These are phyloP conservation scores for Umimayanthus kanabou DNA, from an alignment of 92 coral and sea anemone genomes.

Conservation along the genomic window DNA sequence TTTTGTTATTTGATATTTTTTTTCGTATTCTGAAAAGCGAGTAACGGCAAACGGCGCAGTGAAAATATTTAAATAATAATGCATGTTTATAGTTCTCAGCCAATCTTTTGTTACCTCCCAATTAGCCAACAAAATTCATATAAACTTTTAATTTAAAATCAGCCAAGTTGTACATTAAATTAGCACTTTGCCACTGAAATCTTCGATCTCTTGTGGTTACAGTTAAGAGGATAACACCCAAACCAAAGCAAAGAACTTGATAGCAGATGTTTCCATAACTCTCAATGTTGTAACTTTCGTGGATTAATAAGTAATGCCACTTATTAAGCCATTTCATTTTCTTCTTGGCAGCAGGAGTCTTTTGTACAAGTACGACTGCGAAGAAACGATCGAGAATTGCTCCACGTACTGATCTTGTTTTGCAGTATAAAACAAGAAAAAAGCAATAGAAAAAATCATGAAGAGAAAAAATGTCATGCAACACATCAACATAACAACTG, in stretches of 20 bases:
- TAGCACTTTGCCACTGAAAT: neutral
- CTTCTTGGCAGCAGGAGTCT: neutral
- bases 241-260: neutral
- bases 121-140: neutral
- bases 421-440: neutral
- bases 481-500: neutral
- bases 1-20: neutral
- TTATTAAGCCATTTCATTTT: conserved; percentile 5
- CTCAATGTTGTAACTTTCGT: neutral
- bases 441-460: neutral
- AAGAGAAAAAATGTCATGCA: neutral
- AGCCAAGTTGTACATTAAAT: neutral
- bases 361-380: neutral
- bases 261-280: conserved; percentile 11
- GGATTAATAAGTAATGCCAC: conserved; percentile 27
- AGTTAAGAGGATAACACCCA: neutral
- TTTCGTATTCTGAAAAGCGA: neutral
- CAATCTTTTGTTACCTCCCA: neutral
- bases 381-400: neutral
- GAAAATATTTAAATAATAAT: neutral
- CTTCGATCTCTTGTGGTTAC: neutral
- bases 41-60: neutral
- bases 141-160: conserved; percentile 20
- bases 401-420: conserved; percentile 12
- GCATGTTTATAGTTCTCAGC: neutral